Conservation (phyloP, 2,888 invertebrate species). For the Arctia plantaginis region DNA sequence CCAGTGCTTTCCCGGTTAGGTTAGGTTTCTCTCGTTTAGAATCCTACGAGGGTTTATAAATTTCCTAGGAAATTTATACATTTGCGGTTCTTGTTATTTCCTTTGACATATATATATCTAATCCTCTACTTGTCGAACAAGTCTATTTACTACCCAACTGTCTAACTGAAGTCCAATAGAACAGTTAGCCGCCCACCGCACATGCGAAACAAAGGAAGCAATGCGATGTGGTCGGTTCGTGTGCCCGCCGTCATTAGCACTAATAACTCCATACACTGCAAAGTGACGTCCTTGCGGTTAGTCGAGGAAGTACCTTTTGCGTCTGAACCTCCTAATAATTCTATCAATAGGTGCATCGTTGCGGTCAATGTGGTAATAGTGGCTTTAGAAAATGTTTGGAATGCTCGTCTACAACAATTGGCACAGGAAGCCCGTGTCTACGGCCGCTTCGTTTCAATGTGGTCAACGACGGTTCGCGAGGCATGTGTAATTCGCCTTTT, state of each 20-base stretch:
- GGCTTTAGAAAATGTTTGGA: conserved; percentile 68
- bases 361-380: conserved; percentile 77
- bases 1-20: too few relatives aligned
- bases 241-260: conserved; percentile 75
- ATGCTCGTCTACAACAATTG: conserved; percentile 63
- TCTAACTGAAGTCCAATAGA: conserved; percentile 4
- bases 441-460: conserved; percentile 50
- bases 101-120: neutral
- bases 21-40: too few relatives aligned
- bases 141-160: neutral
- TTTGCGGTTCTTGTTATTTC: too few relatives aligned
- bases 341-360: conserved; percentile 78
- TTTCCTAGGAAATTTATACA: too few relatives aligned
- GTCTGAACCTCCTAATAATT: conserved; percentile 73
- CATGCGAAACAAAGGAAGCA: conserved; percentile 64
- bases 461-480: conserved; percentile 39
- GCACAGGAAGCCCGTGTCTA: conserved; percentile 60
- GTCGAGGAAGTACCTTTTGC: conserved; percentile 68
- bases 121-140: neutral
- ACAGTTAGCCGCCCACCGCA: conserved; percentile 30
- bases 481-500: conserved; percentile 40
- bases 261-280: conserved; percentile 79
- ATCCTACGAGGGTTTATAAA: too few relatives aligned
- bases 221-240: conserved; percentile 68
- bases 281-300: conserved; percentile 76